phyloP scores from a whole-genome alignment of 2,797 vertebrate species.

The Haliaeetus albicilla region DNA sequence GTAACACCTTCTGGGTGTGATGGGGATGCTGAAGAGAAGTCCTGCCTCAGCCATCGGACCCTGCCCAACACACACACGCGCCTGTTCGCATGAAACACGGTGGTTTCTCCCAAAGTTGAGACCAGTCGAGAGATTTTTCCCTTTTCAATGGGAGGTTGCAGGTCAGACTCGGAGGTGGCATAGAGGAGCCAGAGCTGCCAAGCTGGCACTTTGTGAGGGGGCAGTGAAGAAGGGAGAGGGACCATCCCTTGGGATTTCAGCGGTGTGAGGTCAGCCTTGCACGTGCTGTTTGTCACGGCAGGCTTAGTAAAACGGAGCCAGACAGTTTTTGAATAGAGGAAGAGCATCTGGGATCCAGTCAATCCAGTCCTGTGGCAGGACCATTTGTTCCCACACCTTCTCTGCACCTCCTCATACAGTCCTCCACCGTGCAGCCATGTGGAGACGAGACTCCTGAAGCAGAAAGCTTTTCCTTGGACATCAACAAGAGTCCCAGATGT shows the following conservation, averaged over 20 bases:
- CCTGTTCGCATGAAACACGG: neutral
- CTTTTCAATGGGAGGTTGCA: neutral
- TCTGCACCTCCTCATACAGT: neutral
- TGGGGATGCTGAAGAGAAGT: neutral
- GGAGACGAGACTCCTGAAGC: neutral
- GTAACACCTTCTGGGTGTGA: neutral
- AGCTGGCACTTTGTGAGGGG: neutral
- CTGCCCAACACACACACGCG: neutral
- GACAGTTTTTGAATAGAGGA: neutral
- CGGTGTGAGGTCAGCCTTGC: neutral
- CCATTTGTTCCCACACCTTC: neutral
- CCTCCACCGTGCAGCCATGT: neutral
- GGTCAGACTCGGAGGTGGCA: neutral
- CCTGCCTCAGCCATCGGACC: neutral
- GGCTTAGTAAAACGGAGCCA: neutral
- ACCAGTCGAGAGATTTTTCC: neutral
- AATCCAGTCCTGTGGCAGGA: too few relatives aligned
- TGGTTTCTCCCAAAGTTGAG: neutral
- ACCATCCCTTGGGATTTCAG: neutral
- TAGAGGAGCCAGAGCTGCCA: neutral
- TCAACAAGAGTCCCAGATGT: neutral
- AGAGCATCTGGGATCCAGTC: neutral
- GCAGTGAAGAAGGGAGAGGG: neutral
- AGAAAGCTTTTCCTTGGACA: neutral
- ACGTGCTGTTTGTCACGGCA: fast-evolving